Conservation (phyloP, 2,888 invertebrate species). For the Aethes cnicana region DNA sequence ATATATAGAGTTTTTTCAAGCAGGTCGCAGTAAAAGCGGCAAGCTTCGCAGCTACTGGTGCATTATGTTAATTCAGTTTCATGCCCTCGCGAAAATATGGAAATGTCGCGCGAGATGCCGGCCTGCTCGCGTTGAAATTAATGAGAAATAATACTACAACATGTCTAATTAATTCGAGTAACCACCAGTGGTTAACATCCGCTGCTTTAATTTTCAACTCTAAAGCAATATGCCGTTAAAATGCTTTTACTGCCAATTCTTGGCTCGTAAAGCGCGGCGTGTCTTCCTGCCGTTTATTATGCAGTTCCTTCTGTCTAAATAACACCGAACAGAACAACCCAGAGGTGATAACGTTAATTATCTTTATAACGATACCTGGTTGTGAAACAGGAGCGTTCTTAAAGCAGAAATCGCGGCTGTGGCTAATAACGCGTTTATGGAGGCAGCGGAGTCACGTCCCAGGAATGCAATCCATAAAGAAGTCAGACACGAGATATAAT, state of each 20-base stretch:
- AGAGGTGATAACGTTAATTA: constrained; percentile 33
- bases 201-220: constrained; percentile 61
- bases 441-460: constrained; percentile 19
- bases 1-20: constrained; percentile 5
- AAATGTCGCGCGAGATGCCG: constrained; percentile 54
- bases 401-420: constrained; percentile 5
- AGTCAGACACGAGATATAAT: background rate
- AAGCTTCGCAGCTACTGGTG: constrained; percentile 33
- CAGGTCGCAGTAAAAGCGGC: constrained; percentile 13
- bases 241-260: constrained; percentile 66
- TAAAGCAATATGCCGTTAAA: constrained; percentile 67
- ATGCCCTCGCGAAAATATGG: constrained; percentile 51
- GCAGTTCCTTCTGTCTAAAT: constrained; percentile 54
- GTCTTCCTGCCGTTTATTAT: constrained; percentile 66
- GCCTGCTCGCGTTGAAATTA: constrained; percentile 60
- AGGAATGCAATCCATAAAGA: background rate
- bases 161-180: constrained; percentile 64
- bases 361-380: constrained; percentile 23
- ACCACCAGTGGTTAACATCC: constrained; percentile 51
- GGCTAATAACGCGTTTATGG: constrained; percentile 25
- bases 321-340: constrained; percentile 39
- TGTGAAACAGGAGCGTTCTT: constrained; percentile 1
- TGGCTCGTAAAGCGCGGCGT: constrained; percentile 61
- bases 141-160: constrained; percentile 64
- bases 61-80: constrained; percentile 57